These are phyloP conservation scores for Lerista edwardsae DNA, from an alignment of 2,797 vertebrate genomes.

Conservation along the genomic window DNA sequence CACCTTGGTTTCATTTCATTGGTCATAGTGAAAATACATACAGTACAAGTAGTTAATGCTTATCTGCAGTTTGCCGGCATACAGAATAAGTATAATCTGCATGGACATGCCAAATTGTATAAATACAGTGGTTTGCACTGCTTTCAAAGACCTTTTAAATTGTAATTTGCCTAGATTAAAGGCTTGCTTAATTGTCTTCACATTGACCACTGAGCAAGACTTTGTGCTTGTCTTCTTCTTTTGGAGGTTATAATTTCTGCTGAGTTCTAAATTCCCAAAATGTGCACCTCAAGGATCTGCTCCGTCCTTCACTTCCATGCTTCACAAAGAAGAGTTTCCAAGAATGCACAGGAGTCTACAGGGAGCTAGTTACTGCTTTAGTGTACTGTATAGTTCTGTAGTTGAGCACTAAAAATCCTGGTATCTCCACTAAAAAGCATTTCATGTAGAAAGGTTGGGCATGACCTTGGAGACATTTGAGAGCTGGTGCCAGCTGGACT, in stretches of 20 bases:
- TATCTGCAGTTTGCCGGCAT: not conserved
- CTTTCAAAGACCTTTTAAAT: not conserved
- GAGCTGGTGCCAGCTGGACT: no score
- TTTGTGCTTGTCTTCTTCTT: not conserved
- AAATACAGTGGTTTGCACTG: not conserved
- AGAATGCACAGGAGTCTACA: not conserved
- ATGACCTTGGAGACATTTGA: no score
- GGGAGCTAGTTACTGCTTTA: not conserved
- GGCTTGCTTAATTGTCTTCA: no score
- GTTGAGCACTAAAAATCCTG: not conserved
- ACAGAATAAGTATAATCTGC: not conserved
- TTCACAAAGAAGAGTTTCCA: not conserved
- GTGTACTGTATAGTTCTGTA: not conserved
- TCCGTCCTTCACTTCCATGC: not conserved
- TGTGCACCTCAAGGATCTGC: not conserved
- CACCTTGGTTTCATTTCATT: not conserved
- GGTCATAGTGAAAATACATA: not conserved
- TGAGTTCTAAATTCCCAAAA: not conserved
- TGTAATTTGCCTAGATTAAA: no score
- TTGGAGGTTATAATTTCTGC: not conserved
- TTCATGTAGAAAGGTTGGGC: no score
- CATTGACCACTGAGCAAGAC: not conserved
- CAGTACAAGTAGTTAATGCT: not conserved
- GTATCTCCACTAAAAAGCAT: not conserved
- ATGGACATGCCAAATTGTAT: not conserved